Conservation (phyloP, 2,888 invertebrate species). For the Drosophila paranaensis region DNA sequence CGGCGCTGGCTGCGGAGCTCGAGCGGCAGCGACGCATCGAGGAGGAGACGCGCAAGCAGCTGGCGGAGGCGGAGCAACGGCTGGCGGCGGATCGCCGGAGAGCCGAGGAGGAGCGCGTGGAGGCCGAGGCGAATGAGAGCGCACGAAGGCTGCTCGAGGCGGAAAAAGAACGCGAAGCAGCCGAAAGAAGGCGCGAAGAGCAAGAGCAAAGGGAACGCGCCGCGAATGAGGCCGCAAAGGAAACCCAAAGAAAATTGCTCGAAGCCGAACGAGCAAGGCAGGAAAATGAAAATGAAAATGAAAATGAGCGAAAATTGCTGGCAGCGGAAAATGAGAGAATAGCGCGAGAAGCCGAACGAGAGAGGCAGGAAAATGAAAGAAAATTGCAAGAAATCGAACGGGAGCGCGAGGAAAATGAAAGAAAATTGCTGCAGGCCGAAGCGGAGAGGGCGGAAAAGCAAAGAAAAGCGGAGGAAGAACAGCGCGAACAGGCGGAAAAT, state of each 20-base stretch:
- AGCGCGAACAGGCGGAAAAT: constrained; percentile 53
- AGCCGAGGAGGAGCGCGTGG: constrained; percentile 38
- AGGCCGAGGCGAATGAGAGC: constrained; percentile 54
- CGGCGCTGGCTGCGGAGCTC: constrained; percentile 75
- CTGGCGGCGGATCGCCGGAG: constrained; percentile 62
- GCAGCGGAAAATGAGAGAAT: constrained; percentile 40
- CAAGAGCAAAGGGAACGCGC: constrained; percentile 23
- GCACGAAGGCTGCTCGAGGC: constrained; percentile 48
- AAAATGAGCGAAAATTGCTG: constrained; percentile 38
- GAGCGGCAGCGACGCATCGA: constrained; percentile 76
- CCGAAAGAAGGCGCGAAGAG: constrained; percentile 32
- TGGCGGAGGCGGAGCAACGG: constrained; percentile 77
- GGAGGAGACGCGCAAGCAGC: constrained; percentile 76
- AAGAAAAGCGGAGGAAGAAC: constrained; percentile 43
- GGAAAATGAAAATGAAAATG: constrained; percentile 43
- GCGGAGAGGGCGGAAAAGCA: constrained; percentile 44
- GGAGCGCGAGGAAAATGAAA: constrained; percentile 37
- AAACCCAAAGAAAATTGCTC: constrained; percentile 34
- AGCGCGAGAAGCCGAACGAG: constrained; percentile 32
- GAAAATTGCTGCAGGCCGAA: constrained; percentile 38
- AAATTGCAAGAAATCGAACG: constrained; percentile 31
- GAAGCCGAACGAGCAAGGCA: constrained; percentile 45
- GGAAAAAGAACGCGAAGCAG: constrained; percentile 38
- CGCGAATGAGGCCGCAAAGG: constrained; percentile 45
- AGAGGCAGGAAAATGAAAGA: constrained; percentile 33